Evolutionary conservation across 2,888 invertebrate genomes (phyloP), one percentile per base, ranked within the genome.

Genomic region (Heliconius sara): DNA sequence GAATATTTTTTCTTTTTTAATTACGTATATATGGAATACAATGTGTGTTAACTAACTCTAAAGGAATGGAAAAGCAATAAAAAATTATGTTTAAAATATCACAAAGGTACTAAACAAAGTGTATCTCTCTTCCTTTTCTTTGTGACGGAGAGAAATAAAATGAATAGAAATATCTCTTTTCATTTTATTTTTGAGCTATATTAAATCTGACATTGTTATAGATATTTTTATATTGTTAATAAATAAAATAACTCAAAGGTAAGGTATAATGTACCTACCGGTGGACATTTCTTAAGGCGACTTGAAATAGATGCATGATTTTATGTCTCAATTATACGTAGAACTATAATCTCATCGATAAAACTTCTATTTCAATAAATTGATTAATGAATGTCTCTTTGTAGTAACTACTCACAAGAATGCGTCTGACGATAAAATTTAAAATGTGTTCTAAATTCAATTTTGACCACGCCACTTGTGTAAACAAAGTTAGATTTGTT

Each of bases 401-500:
- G n/a, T 43, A 63, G 19, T 66, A 67, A 27, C 12, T 72, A 30
- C 65, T 65, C 7, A 22, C 27, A 30, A 47, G 65, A 75, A 75
- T 66, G 66, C 27, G 3, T 65, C 65, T 47, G 27, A 75, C 47
- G 47, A 27, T 65, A 73, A 73, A 73, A 52, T 74, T 10, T 34
- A 57, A 74, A 60, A 74, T 65, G 75, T 75, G 75, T 75, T 75
- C 75, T 47, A 27, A 75, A 65, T 65, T 47, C 47, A 65, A 75
- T 27, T 75, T 75, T 47, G 27, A 30, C 75, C 30, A 65, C 52
- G 74, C 78, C 78, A 78, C 73, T 74, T 78, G 73, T 66, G 60
- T 75, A 75, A 75, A 79, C 75, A 79, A 79, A 79, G 47, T 75
- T 79, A 74, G n/a, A 16, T 39, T 63, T 57, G 67, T 43, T 43